Base-by-base conservation (phyloP, 2,888 invertebrate species). In the Teleogryllus oceanicus region DNA sequence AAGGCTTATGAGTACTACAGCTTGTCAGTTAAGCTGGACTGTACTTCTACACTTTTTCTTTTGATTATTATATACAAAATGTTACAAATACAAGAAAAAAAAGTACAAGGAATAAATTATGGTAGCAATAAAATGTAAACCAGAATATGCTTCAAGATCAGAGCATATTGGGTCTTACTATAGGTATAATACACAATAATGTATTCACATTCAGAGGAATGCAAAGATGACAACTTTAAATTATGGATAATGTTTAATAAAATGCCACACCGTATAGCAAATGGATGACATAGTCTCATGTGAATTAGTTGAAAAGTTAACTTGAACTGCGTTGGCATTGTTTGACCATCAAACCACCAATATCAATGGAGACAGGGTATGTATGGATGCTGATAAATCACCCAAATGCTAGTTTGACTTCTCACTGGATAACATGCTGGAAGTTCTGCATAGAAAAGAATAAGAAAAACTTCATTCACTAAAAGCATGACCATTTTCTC, bases 91-190 rank as follows among this genome's bases (percentile, higher is more conserved):
- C n/a, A n/a, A 13, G 62, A 62, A 62, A 62, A 62, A n/a, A 62
- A 18, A 62, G n/a, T 62, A 62, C 62, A 62, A 13, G 13, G 62
- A 62, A 62, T 62, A 62, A 62, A 62, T 62, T 62, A 62, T 62
- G 62, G 62, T 62, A 62, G 62, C 62, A 62, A 62, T 62, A 62
- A 62, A 62, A 62, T n/a, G n/a, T 62, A n/a, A 62, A 62, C 62
- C 62, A 62, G 5, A 62, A 62, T 62, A 62, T 62, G 62, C 62
- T 18, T 18, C 62, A 62, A 37, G 16, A 18, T 62, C 13, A 1
- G n/a, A 62, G 62, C 62, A 62, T 62, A 62, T 62, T 62, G 16
- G 62, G 62, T 5, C 13, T 62, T 62, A 62, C 62, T 18, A n/a
- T n/a, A 62, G 62, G 62, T 62, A 62, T 62, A 62, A 62, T 62